Evolutionary conservation across 1,140 invertebrate genomes (phyloP), one percentile per base, ranked within the genome.

Genomic region (Sarcophaga peregrina): DNA sequence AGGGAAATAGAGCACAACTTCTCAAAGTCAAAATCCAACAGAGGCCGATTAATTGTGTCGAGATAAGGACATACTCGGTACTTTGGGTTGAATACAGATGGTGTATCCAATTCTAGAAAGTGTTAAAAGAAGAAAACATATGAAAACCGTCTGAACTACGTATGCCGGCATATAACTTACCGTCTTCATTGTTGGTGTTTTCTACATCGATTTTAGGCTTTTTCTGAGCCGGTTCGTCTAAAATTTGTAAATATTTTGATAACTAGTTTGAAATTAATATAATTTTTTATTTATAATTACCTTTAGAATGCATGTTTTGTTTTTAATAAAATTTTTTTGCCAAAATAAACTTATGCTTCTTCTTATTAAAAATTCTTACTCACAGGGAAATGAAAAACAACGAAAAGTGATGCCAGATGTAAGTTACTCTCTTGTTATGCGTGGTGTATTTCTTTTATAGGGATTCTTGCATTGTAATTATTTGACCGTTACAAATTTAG

Each of bases 21-120:
- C 91, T 99, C 99, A 93, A 99, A 99, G 92, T 99, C 99, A 93
- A 99, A 99, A 92, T 99, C 99, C 78, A 99, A 91, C 85, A 99
- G 95, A 89, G 98, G 97, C 78, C 98, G 93, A 91, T 99, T 98
- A 73, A 99, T 99, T 17, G 98, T 98, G 88, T 99, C 98, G 84
- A 99, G 91, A 90, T 99, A 99, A 3, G 98, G 98, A 90, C 98
- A 99, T 8, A 90, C 87, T 9, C 89, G 83, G 72, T 87, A 90
- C 82, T 90, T 90, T 20, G 89, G 89, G 85, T 90, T 90, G 73
- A 90, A 90, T 8, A 86, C 89, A 3, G 89, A 90, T 0, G 89
- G 89, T n/a, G 88, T 89, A 25, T 90, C 88, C 20, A 82, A 37
- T 75, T 84, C 83, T 82, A 46, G 5, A 68, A 8, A 25, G 20